phyloP scores from a whole-genome alignment of 2,888 invertebrate genomes.

The Artemia sinica region DNA sequence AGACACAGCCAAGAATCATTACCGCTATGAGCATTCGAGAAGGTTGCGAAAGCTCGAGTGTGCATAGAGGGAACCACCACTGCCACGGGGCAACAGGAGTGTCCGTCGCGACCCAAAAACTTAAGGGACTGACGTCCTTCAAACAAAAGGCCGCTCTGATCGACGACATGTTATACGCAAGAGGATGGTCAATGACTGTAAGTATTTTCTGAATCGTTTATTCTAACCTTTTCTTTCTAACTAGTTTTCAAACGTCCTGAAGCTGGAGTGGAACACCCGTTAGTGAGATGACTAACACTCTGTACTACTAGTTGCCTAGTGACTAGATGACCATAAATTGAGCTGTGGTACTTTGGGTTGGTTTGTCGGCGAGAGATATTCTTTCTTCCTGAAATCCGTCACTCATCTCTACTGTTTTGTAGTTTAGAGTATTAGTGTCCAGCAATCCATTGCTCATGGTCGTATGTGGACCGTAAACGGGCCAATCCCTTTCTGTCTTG shows the following conservation, averaged over 20 bases:
- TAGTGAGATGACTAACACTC: too few species aligned
- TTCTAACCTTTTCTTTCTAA: too few species aligned
- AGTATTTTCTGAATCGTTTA: too few species aligned
- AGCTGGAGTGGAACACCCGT: too few species aligned
- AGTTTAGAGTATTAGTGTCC: neutral
- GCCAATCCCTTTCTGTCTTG: neutral
- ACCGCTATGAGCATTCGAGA: slow-evolving; percentile 3
- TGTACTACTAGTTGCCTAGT: slow-evolving; percentile 1
- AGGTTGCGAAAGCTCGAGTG: neutral
- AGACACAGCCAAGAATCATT: slow-evolving; percentile 1
- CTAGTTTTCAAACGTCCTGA: too few species aligned
- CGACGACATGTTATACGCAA: too few species aligned
- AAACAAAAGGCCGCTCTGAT: neutral
- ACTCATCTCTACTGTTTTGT: neutral
- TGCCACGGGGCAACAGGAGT: slow-evolving; percentile 6
- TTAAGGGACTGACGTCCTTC: neutral
- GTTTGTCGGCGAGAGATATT: too few species aligned
- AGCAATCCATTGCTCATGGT: slow-evolving; percentile 7
- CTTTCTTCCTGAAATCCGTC: slow-evolving; percentile 10
- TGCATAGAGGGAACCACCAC: too few species aligned
- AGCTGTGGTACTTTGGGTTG: slow-evolving; percentile 3
- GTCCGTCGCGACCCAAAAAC: slow-evolving; percentile 1
- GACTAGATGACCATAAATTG: slow-evolving; percentile 1
- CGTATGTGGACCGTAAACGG: slow-evolving; percentile 7
- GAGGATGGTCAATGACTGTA: too few species aligned